Conservation (phyloP, 1,140 invertebrate species). For the Stenopsyche tienmushanensis region DNA sequence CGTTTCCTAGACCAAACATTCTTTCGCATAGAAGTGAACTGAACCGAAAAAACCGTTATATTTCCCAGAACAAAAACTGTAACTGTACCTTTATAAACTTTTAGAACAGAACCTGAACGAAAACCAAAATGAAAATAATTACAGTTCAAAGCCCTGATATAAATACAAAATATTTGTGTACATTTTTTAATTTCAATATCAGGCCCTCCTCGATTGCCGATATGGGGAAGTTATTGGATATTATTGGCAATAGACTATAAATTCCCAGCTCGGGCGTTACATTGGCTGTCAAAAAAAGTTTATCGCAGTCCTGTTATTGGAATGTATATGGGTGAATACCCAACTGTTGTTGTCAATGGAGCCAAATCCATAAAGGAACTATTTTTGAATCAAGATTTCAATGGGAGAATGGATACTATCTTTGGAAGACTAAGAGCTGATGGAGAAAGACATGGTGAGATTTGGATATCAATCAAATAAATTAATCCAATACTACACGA, state of each 20-base stretch:
- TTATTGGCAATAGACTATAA: conserved; percentile 20
- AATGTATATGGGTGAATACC: conserved; percentile 17
- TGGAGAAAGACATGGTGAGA: conserved; percentile 51
- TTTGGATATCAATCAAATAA: not conserved
- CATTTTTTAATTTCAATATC: no score
- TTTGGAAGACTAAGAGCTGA: conserved; percentile 46
- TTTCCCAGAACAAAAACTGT: no score
- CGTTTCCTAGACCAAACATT: no score
- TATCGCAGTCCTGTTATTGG: conserved; percentile 19
- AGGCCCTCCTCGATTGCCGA: conserved; percentile 24
- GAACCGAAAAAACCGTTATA: no score
- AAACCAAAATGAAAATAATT: no score
- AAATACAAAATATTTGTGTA: not conserved
- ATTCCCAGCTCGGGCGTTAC: conserved; percentile 14
- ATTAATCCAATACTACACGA: not conserved
- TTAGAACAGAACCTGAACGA: not conserved
- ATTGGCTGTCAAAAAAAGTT: not conserved
- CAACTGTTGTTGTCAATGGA: conserved; percentile 4
- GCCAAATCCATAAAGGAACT: conserved; percentile 14
- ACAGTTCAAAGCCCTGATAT: no score
- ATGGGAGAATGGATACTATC: conserved; percentile 41
- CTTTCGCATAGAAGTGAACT: no score
- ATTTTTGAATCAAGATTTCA: conserved; percentile 9
- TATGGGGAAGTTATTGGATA: conserved; percentile 29
- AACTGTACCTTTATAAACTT: not conserved